Evolutionary conservation across 2,113 vertebrate species (phyloP).

Genomic region (Platysternon megacephalum): DNA sequence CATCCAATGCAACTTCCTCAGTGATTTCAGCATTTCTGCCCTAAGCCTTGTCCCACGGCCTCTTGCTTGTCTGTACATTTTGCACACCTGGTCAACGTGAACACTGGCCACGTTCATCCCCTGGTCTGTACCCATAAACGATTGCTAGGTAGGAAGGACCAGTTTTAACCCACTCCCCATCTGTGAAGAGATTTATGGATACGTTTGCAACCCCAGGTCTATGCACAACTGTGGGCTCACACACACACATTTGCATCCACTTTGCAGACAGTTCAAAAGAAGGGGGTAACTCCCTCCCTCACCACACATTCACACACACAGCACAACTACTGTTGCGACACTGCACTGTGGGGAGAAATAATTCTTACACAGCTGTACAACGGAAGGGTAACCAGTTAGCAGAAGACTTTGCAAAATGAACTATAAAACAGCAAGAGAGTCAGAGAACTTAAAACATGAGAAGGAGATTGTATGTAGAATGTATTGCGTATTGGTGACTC

Average conservation of each 20-base stretch:
- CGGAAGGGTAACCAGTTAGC: neutral
- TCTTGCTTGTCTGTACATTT: slow-evolving; percentile 31
- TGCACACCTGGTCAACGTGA: neutral
- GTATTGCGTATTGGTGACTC: neutral
- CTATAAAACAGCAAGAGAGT: no score
- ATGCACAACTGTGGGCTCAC: neutral
- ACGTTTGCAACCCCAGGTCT: neutral
- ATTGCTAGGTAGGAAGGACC: neutral
- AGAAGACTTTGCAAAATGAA: neutral
- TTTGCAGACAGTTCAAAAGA: neutral
- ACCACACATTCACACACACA: neutral
- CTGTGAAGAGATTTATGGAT: neutral
- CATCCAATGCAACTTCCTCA: slow-evolving; percentile 28
- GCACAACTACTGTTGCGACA: neutral
- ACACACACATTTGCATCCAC: neutral
- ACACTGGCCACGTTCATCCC: neutral
- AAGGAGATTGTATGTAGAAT: neutral
- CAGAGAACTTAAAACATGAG: neutral
- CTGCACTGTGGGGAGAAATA: neutral
- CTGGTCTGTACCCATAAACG: neutral
- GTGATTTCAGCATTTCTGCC: slow-evolving; percentile 2
- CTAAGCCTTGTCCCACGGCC: neutral
- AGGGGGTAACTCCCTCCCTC: neutral
- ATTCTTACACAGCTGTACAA: neutral
- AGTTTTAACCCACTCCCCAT: neutral